These are phyloP conservation scores for Megalurothrips usitatus DNA, from an alignment of 2,888 invertebrate genomes.

Conservation along the genomic window DNA sequence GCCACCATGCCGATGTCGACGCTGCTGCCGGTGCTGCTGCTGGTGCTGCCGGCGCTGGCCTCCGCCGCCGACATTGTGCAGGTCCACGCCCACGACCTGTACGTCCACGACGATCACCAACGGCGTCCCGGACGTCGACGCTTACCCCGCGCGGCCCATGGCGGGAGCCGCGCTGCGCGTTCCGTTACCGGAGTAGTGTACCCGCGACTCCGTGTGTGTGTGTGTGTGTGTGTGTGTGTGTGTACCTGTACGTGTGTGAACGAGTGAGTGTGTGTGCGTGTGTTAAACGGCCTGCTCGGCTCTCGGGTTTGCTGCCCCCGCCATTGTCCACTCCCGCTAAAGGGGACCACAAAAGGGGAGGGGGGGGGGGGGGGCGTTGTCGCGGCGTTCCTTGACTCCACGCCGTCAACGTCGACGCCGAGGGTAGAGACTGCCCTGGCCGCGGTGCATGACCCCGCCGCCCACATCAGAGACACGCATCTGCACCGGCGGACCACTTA, in stretches of 20 bases:
- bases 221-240: not conserved
- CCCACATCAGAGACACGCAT: too few species aligned
- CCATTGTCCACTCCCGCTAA: too few species aligned
- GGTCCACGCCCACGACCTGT: slow-evolving; percentile 17
- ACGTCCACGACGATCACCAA: not conserved
- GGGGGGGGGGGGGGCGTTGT: too few species aligned
- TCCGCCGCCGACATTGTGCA: not conserved
- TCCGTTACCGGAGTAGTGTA: too few species aligned
- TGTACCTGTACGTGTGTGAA: not conserved
- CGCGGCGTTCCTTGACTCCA: too few species aligned
- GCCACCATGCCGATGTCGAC: not conserved
- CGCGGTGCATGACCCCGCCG: too few species aligned
- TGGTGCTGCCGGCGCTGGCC: not conserved
- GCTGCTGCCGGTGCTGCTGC: not conserved
- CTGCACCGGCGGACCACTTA: too few species aligned
- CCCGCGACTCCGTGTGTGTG: not conserved
- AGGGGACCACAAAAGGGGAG: too few species aligned
- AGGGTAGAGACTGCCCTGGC: too few species aligned
- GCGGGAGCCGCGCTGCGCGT: not conserved
- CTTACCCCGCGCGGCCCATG: not conserved
- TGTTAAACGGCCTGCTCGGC: not conserved
- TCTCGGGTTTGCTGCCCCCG: too few species aligned
- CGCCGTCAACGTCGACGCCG: too few species aligned
- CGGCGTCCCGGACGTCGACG: not conserved
- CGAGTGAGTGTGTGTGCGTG: not conserved